These are phyloP conservation scores for Epistrophe eligans DNA, from an alignment of 2,888 invertebrate species.

Conservation along the genomic window DNA sequence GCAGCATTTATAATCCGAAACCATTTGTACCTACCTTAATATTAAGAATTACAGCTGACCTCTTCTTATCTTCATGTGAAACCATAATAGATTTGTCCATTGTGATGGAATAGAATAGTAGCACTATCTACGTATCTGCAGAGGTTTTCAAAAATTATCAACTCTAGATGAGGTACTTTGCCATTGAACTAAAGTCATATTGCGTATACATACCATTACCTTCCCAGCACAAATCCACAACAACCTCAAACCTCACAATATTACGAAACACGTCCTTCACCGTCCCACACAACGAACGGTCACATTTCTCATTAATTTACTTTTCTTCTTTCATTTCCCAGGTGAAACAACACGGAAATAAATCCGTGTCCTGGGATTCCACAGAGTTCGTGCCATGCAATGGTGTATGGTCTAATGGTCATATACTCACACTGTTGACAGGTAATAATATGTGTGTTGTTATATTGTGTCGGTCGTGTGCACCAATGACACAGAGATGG, in stretches of 20 bases:
- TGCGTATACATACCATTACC: slow-evolving; percentile 9
- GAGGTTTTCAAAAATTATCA: slow-evolving; percentile 9
- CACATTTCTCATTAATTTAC: slow-evolving; percentile 70
- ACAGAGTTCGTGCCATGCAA: slow-evolving; percentile 84
- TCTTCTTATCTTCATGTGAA: too few species aligned
- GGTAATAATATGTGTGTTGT: slow-evolving; percentile 84
- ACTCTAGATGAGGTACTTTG: background rate
- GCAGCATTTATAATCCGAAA: slow-evolving; percentile 30
- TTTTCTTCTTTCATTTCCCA: slow-evolving; percentile 79
- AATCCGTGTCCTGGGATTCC: slow-evolving; percentile 95
- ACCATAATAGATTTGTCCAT: background rate
- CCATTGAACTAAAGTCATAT: slow-evolving; percentile 44
- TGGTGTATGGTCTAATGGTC: slow-evolving; percentile 6
- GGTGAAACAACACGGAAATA: slow-evolving; percentile 95
- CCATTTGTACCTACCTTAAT: too few species aligned
- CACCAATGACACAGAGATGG: background rate
- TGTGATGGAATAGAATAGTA: background rate
- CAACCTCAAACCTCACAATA: slow-evolving; percentile 31
- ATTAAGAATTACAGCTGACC: too few species aligned
- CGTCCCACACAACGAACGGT: slow-evolving; percentile 8
- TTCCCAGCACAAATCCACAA: background rate
- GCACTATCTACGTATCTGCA: background rate
- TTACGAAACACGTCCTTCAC: slow-evolving; percentile 24
- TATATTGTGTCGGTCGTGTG: slow-evolving; percentile 12
- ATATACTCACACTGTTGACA: slow-evolving; percentile 94